These are phyloP conservation scores for Mastomys coucha DNA, from an alignment of 2,113 vertebrate species.

Conservation along the genomic window DNA sequence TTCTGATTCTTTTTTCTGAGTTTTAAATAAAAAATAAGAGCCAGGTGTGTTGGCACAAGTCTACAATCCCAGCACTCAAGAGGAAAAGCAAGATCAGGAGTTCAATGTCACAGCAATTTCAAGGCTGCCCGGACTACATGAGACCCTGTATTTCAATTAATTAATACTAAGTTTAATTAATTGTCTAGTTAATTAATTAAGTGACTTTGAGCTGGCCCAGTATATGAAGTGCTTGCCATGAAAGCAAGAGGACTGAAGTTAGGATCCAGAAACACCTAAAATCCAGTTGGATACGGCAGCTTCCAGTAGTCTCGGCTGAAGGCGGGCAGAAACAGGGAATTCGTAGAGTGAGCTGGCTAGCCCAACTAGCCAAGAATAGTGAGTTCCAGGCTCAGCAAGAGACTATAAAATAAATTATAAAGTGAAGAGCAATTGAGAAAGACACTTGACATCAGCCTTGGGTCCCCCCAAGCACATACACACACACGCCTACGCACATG, in stretches of 20 bases:
- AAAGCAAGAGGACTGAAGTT: neutral
- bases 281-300: neutral
- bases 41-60: neutral
- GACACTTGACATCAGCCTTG: neutral
- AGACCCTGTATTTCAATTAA: neutral
- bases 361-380: neutral
- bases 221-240: neutral
- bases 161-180: neutral
- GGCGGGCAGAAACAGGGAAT: neutral
- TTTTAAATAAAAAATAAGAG: constrained; percentile 32
- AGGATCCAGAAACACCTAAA: neutral
- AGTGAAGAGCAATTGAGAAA: neutral
- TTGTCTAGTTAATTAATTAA: neutral
- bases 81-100: neutral
- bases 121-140: neutral
- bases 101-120: neutral
- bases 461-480: neutral
- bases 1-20: neutral
- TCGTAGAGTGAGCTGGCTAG: neutral
- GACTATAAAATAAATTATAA: neutral
- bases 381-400: neutral
- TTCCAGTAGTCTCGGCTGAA: neutral
- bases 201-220: neutral
- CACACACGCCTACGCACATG: too few relatives aligned
- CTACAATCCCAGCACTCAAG: neutral